A percentile compares a stretch with the other conserved stretches of the same genome.
phyloP scores from a whole-genome alignment of 1,140 invertebrate genomes.

The Phocides pigmalion region DNA sequence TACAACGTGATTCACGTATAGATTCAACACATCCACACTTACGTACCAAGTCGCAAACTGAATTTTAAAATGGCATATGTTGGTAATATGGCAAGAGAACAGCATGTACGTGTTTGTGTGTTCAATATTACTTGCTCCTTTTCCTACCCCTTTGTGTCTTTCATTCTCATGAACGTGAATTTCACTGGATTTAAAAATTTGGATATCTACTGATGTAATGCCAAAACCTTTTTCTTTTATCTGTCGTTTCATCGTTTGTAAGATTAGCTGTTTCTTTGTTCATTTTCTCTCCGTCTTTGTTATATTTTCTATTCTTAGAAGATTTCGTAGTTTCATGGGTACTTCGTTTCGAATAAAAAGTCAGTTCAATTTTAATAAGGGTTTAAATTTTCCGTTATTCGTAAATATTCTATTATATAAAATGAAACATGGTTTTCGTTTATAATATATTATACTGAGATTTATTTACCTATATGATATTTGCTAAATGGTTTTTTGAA shows the following conservation, averaged over 20 bases:
- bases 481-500: too few species aligned
- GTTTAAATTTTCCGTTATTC: too few species aligned
- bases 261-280: slow-evolving; percentile 13
- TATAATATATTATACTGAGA: too few species aligned
- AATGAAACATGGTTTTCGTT: too few species aligned
- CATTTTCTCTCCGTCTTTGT: slow-evolving; percentile 8
- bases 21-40: slow-evolving; percentile 13
- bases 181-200: too few species aligned
- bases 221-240: slow-evolving; percentile 1
- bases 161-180: slow-evolving; percentile 1
- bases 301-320: slow-evolving; percentile 8
- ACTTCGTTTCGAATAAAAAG: neutral
- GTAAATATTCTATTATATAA: too few species aligned
- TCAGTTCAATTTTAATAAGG: too few species aligned
- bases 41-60: neutral
- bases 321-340: neutral
- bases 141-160: neutral
- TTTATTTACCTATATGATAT: too few species aligned
- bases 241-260: neutral
- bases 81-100: slow-evolving; percentile 3
- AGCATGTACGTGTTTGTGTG: neutral
- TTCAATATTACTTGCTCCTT: neutral
- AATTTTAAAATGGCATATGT: slow-evolving; percentile 19
- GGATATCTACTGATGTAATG: neutral
- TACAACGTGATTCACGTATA: neutral